Evolutionary conservation across 2,797 vertebrate genomes (phyloP).

Genomic region (Clarias fuscus): DNA sequence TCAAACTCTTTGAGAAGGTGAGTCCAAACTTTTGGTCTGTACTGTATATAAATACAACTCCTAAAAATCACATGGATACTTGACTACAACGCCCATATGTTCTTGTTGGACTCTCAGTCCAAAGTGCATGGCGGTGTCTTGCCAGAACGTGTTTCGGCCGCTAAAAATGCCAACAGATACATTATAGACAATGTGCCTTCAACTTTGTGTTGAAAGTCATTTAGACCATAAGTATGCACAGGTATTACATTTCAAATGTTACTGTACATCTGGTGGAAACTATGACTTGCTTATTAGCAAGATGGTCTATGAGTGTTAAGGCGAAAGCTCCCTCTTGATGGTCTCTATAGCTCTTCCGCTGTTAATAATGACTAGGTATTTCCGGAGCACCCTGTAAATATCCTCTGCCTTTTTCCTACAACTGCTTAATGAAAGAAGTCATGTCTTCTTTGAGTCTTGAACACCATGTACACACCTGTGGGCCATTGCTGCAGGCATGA

Average conservation of each 20-base stretch:
- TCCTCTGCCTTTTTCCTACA: conserved; percentile 17
- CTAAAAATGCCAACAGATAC: background rate
- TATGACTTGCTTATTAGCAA: background rate
- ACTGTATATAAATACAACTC: background rate
- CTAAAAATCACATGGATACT: background rate
- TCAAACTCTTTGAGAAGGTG: too few relatives aligned
- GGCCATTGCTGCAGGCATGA: conserved; percentile 54
- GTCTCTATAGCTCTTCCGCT: background rate
- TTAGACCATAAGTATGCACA: background rate
- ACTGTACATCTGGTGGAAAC: background rate
- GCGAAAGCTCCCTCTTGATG: background rate
- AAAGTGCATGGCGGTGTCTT: background rate
- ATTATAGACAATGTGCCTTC: background rate
- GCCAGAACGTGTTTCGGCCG: background rate
- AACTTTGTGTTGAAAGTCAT: background rate
- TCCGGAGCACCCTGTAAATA: conserved; percentile 6
- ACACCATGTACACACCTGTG: conserved; percentile 59
- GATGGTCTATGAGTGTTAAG: background rate
- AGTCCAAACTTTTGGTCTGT: too few relatives aligned
- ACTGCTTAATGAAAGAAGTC: conserved; percentile 40
- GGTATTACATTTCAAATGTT: background rate
- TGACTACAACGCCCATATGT: background rate
- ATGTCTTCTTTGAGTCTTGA: conserved; percentile 48
- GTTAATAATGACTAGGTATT: background rate
- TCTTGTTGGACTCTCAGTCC: background rate